A percentile compares a stretch with the other conserved stretches of the same genome.
Evolutionary conservation across 2,797 vertebrate species (phyloP).

Genomic region (Micromesistius poutassou): DNA sequence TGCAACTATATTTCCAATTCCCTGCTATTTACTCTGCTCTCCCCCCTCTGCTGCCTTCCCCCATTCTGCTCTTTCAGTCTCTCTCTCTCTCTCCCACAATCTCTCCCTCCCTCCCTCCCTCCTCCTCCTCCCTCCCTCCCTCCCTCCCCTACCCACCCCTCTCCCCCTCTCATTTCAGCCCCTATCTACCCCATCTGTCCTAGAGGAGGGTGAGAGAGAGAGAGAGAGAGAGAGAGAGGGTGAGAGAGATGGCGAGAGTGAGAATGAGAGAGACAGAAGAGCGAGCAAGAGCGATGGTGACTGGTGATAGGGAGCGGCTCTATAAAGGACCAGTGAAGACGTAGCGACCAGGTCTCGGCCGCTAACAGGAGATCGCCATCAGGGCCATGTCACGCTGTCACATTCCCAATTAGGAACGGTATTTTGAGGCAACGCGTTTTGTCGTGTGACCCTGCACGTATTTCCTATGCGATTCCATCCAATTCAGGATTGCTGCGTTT

Average conservation of each 20-base stretch:
- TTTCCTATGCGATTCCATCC: no score
- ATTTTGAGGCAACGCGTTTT: no score
- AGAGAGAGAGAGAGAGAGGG: neutral
- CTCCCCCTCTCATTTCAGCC: no score
- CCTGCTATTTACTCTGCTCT: neutral
- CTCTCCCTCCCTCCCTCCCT: no score
- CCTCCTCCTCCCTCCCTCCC: no score
- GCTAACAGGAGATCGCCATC: no score
- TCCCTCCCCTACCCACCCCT: no score
- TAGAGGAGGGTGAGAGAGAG: neutral
- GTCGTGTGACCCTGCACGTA: no score
- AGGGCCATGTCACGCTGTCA: no score
- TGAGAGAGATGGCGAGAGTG: neutral
- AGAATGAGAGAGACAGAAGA: slow-evolving; percentile 4
- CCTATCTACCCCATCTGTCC: neutral
- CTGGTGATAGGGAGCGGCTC: neutral
- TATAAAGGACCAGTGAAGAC: neutral
- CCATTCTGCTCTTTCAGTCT: neutral
- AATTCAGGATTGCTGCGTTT: no score
- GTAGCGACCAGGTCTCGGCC: neutral
- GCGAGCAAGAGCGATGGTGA: slow-evolving; percentile 5
- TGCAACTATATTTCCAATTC: neutral
- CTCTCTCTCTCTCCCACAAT: no score
- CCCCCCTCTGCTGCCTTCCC: neutral
- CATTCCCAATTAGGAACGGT: no score